A percentile compares a stretch with the other conserved stretches of the same genome.
Evolutionary conservation across 1,140 invertebrate genomes (phyloP).

Genomic region (Drosophila ambigua): DNA sequence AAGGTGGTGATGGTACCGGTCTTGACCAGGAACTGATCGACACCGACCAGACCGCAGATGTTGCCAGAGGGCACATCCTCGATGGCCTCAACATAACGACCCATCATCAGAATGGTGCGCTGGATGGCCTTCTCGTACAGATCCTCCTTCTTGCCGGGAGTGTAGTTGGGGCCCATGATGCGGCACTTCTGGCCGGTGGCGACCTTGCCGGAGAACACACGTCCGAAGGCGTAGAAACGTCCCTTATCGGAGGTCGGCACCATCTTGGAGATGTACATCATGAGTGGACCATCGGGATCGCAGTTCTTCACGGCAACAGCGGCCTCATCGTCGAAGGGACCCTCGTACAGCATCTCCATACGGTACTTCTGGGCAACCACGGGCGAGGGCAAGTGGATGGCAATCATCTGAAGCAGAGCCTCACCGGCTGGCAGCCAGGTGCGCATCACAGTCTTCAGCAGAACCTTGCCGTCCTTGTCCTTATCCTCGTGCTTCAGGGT

Average conservation of each 20-base stretch:
- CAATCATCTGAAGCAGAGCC: constrained; percentile 99
- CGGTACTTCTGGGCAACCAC: constrained; percentile 99
- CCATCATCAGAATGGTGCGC: constrained; percentile 99
- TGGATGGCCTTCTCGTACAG: constrained; percentile 99
- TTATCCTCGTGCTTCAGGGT: constrained; percentile 97
- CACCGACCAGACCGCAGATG: constrained; percentile 99
- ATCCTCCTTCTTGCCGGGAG: constrained; percentile 99
- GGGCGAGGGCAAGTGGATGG: constrained; percentile 99
- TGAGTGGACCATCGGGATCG: constrained; percentile 97
- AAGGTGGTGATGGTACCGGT: constrained; percentile 99
- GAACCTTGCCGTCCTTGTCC: constrained; percentile 96
- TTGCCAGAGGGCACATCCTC: constrained; percentile 99
- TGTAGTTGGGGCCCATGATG: constrained; percentile 99
- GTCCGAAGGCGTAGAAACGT: constrained; percentile 99
- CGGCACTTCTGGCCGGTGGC: constrained; percentile 97
- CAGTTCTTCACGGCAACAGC: constrained; percentile 96
- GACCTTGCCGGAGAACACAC: constrained; percentile 98
- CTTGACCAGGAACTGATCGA: constrained; percentile 99
- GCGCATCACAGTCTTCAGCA: constrained; percentile 98
- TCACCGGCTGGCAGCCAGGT: constrained; percentile 99
- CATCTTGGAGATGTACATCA: constrained; percentile 99
- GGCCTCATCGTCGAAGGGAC: constrained; percentile 98
- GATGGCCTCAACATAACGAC: constrained; percentile 99
- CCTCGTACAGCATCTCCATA: constrained; percentile 99
- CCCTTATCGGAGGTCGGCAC: constrained; percentile 99